Evolutionary conservation across 2,888 invertebrate species (phyloP), one percentile per base, ranked within the genome.

Genomic region (Drepanosiphum platanoidis): DNA sequence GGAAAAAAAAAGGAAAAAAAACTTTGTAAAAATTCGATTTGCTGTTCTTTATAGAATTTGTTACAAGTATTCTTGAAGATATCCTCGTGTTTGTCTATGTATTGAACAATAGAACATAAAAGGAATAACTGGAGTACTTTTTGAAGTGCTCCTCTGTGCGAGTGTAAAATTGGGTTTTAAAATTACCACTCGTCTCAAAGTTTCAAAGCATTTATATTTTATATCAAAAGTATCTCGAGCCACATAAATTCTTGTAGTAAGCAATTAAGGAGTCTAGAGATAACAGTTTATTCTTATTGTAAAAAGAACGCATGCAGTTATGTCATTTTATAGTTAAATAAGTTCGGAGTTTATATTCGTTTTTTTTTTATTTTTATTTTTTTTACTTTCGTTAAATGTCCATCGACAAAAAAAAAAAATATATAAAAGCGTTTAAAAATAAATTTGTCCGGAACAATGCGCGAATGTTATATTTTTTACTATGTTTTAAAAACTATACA

Each of bases 121-220:
- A 81, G 71, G 22, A 58, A 81, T 61, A 32, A 42, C 32, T 81
- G 30, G 13, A 81, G 81, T 30, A 61, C 39, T 39, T 72, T 80
- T 61, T 81, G 58, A 39, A 61, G 81, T 32, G 58, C 61, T 39
- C 13, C 61, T 42, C 61, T 72, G 30, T 22, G 30, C 7, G n/a
- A 71, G 71, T 61, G 30, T 32, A 39, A 81, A 81, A 81, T 81
- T 81, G 71, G 34, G 80, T 81, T 81, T 81, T 58, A 30, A 81
- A 81, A 81, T 81, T 81, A 71, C 81, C 61, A 39, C 39, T 61
- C 30, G 13, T 71, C 11, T 27, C 75, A 0, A 58, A 81, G 71
- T 71, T 39, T 71, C 71, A 61, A 72, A 81, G 81, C 58, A 27
- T 81, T 81, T 81, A 61, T 39, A 72, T 81, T 81, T 71, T 71